Conservation (phyloP, 2,113 vertebrate species). For the Ornithorhynchus anatinus region DNA sequence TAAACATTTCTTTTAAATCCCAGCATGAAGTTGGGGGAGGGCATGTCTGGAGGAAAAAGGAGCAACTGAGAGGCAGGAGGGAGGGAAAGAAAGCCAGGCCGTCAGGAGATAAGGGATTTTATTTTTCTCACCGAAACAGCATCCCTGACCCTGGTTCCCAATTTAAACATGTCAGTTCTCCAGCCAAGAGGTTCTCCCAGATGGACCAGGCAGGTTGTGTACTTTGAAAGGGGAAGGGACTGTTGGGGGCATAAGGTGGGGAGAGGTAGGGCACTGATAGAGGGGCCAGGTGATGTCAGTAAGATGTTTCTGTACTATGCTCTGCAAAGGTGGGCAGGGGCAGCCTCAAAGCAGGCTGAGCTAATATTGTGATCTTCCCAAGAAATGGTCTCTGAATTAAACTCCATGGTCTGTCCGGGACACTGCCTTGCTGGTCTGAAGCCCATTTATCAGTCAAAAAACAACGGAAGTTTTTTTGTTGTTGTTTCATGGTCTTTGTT, state of each 20-base stretch:
- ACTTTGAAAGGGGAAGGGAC: conserved; percentile 16
- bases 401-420: conserved; percentile 67
- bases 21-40: no score
- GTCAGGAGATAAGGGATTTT: neutral
- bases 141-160: conserved; percentile 25
- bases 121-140: conserved; percentile 12
- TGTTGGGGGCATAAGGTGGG: no score
- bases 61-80: no score
- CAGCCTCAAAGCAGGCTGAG: conserved; percentile 62
- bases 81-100: no score
- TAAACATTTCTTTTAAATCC: no score
- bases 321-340: conserved; percentile 58
- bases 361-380: conserved; percentile 76
- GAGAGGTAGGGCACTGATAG: conserved; percentile 50
- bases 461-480: conserved; percentile 69
- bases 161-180: conserved; percentile 48
- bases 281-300: conserved; percentile 62
- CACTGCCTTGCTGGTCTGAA: conserved; percentile 65
- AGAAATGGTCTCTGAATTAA: conserved; percentile 71
- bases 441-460: conserved; percentile 74
- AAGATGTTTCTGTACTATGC: conserved; percentile 60
- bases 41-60: no score
- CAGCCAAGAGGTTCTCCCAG: conserved; percentile 47
- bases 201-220: conserved; percentile 68
- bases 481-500: no score